Percentiles rank a stretch among this genome's conserved stretches.
phyloP scores from a whole-genome alignment of 2,797 vertebrate species.

The Sebastolobus alascanus region DNA sequence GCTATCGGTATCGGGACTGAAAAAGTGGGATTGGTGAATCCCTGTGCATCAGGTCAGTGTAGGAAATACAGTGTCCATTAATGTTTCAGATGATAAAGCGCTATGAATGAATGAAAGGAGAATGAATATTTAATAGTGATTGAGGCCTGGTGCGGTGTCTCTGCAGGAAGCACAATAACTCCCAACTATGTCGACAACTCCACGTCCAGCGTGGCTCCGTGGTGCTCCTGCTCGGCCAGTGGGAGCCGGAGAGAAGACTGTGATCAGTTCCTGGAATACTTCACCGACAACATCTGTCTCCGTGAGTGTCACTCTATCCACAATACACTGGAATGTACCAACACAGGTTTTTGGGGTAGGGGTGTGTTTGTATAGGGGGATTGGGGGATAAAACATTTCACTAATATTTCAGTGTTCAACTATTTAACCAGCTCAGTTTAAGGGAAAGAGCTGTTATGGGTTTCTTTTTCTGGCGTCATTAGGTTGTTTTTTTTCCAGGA shows the following conservation, averaged over 20 bases:
- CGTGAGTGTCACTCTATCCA: slow-evolving; percentile 84
- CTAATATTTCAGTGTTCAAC: not conserved
- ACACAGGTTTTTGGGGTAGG: not conserved
- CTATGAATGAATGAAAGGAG: slow-evolving; percentile 29
- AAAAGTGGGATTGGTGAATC: too few relatives aligned
- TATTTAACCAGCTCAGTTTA: not conserved
- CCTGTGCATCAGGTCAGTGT: slow-evolving; percentile 17
- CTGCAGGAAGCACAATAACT: slow-evolving; percentile 93
- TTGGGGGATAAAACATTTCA: not conserved
- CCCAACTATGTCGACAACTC: slow-evolving; percentile 97
- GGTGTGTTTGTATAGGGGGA: slow-evolving; percentile 4
- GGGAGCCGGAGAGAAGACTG: slow-evolving; percentile 92
- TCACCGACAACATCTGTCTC: slow-evolving; percentile 92
- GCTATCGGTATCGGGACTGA: too few relatives aligned
- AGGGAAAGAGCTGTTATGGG: not conserved
- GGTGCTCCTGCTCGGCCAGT: slow-evolving; percentile 93
- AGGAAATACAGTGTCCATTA: slow-evolving; percentile 47
- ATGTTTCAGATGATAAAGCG: slow-evolving; percentile 51
- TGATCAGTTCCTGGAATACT: slow-evolving; percentile 88
- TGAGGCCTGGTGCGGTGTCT: slow-evolving; percentile 44
- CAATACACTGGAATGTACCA: not conserved
- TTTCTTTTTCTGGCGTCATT: not conserved
- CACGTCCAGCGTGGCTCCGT: slow-evolving; percentile 93
- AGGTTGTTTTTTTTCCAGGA: not conserved
- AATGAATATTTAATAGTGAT: slow-evolving; percentile 73